Evolutionary conservation across 2,113 vertebrate species (phyloP).

Genomic region (Litocranius walleri): DNA sequence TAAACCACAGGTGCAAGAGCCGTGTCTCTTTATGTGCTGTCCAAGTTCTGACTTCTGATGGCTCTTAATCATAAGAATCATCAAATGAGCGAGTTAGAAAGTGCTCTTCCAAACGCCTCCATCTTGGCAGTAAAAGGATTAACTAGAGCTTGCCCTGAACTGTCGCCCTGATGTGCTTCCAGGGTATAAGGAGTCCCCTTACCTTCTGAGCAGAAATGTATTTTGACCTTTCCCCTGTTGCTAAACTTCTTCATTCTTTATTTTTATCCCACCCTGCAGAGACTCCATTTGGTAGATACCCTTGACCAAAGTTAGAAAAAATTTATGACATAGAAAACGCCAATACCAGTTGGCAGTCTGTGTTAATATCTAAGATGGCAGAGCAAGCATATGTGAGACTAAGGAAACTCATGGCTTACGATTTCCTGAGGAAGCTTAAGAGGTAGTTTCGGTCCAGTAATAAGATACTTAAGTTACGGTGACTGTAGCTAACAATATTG

Average conservation of each 20-base stretch:
- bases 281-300: neutral
- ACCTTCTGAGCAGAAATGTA: neutral
- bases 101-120: neutral
- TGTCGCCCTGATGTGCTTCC: neutral
- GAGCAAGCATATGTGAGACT: neutral
- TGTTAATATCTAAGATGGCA: neutral
- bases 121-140: neutral
- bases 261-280: neutral
- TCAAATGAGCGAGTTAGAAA: no score
- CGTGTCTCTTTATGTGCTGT: neutral
- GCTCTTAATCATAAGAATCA: rapidly evolving
- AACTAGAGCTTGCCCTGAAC: neutral
- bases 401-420: neutral
- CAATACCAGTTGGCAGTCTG: neutral
- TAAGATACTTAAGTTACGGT: neutral
- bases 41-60: neutral
- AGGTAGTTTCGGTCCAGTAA: no score
- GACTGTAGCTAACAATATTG: neutral
- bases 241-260: neutral
- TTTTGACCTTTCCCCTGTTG: neutral
- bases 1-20: neutral
- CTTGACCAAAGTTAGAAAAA: neutral
- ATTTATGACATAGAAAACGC: neutral
- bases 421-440: neutral
- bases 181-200: neutral